Conservation (phyloP, 2,888 invertebrate genomes). For the Apamea crenata region DNA sequence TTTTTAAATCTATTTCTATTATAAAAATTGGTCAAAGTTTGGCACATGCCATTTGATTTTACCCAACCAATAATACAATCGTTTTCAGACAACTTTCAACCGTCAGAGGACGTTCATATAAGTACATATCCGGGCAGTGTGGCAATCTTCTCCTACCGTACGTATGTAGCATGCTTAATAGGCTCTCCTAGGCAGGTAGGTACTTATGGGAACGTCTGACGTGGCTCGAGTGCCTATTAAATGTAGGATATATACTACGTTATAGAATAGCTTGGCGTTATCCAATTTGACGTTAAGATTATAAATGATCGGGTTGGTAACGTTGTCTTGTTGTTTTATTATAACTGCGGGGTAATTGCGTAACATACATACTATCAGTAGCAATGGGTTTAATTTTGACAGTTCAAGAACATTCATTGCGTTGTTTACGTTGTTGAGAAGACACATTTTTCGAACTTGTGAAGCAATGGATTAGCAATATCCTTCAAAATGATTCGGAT, state of each 20-base stretch:
- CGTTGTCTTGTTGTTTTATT: not conserved
- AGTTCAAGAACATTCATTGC: too few relatives aligned
- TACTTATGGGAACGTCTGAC: not conserved
- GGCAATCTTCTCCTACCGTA: conserved; percentile 1
- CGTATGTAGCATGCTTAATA: conserved; percentile 2
- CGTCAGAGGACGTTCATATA: not conserved
- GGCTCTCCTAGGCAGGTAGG: not conserved
- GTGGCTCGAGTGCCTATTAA: conserved; percentile 8
- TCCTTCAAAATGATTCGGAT: too few relatives aligned
- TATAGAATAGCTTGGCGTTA: not conserved
- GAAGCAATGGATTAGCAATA: too few relatives aligned
- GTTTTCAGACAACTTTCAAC: not conserved
- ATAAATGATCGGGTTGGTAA: not conserved
- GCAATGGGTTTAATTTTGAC: too few relatives aligned
- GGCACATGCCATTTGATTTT: not conserved
- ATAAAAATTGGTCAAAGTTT: not conserved
- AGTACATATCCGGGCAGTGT: conserved; percentile 4
- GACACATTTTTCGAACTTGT: too few relatives aligned
- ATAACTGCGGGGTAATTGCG: not conserved
- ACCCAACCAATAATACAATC: not conserved
- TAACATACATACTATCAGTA: too few relatives aligned
- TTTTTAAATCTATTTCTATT: not conserved
- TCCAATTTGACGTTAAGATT: conserved; percentile 7
- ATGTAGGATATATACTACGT: not conserved
- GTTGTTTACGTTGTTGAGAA: too few relatives aligned